phyloP scores from a whole-genome alignment of 1,140 invertebrate genomes.

The Leptinotarsa defecta region DNA sequence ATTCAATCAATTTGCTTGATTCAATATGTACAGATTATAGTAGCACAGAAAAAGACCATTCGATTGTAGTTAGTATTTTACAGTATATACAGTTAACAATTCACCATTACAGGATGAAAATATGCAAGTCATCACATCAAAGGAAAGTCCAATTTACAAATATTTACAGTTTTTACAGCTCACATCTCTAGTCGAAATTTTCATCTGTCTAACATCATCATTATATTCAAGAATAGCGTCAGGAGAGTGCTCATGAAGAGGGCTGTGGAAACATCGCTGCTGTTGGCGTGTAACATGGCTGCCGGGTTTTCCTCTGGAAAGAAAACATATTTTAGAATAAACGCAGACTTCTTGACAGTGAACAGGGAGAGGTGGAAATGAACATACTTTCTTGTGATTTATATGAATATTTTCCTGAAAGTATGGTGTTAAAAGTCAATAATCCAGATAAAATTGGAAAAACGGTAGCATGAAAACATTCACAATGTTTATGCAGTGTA shows the following conservation, averaged over 20 bases:
- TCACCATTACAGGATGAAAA: not conserved
- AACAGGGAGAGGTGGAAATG: too few relatives aligned
- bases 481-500: too few relatives aligned
- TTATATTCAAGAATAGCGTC: slow-evolving; percentile 16
- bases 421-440: too few relatives aligned
- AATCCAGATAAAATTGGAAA: too few relatives aligned
- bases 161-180: slow-evolving; percentile 20
- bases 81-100: not conserved
- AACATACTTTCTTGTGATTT: too few relatives aligned
- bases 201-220: slow-evolving; percentile 22
- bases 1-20: too few relatives aligned
- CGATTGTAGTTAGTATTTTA: not conserved
- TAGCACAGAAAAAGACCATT: not conserved
- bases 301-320: slow-evolving; percentile 45
- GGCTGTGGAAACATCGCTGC: slow-evolving; percentile 35
- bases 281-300: slow-evolving; percentile 42
- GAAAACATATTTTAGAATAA: slow-evolving; percentile 6
- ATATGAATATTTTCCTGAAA: too few relatives aligned
- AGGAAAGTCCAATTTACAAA: slow-evolving; percentile 9
- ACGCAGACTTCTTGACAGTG: not conserved
- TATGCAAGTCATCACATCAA: too few relatives aligned
- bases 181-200: not conserved
- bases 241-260: slow-evolving; percentile 35
- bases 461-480: too few relatives aligned
- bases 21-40: too few relatives aligned